A percentile compares a stretch with the other conserved stretches of the same genome.
phyloP scores from a whole-genome alignment of 1,140 invertebrate species.

The Drosophila prosaltans region DNA sequence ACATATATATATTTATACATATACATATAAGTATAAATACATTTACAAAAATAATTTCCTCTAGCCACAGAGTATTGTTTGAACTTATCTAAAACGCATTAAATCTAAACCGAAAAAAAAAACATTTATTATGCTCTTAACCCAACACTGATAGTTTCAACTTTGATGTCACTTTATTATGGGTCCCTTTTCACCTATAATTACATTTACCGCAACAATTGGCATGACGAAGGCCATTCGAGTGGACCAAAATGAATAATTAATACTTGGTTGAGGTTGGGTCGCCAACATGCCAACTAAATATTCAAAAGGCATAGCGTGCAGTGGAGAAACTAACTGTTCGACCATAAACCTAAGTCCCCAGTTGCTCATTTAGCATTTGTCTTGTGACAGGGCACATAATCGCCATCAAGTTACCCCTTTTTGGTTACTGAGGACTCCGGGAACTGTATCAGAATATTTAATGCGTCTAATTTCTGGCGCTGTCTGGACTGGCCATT shows the following conservation, averaged over 20 bases:
- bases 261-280: conserved; percentile 50
- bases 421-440: conserved; percentile 26
- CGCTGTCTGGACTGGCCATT: conserved; percentile 23
- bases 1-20: too few species aligned
- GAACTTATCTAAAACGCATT: conserved; percentile 63
- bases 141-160: conserved; percentile 51
- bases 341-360: conserved; percentile 56
- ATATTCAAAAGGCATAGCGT: conserved; percentile 67
- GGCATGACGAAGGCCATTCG: conserved; percentile 48
- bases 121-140: conserved; percentile 59
- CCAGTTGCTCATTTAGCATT: conserved; percentile 64
- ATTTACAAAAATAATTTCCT: conserved; percentile 43
- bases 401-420: conserved; percentile 58
- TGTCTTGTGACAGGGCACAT: conserved; percentile 46
- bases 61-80: conserved; percentile 25
- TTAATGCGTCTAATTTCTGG: conserved; percentile 74
- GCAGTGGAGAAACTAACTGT: conserved; percentile 32
- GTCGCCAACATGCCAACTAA: conserved; percentile 41
- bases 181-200: conserved; percentile 57
- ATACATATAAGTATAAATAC: too few species aligned
- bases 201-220: conserved; percentile 67
- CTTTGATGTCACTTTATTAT: conserved; percentile 53
- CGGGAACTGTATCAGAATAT: conserved; percentile 56
- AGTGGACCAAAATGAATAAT: conserved; percentile 66
- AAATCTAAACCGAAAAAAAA: conserved; percentile 52